Evolutionary conservation across 2,113 vertebrate genomes (phyloP).

Genomic region (Pavo muticus): DNA sequence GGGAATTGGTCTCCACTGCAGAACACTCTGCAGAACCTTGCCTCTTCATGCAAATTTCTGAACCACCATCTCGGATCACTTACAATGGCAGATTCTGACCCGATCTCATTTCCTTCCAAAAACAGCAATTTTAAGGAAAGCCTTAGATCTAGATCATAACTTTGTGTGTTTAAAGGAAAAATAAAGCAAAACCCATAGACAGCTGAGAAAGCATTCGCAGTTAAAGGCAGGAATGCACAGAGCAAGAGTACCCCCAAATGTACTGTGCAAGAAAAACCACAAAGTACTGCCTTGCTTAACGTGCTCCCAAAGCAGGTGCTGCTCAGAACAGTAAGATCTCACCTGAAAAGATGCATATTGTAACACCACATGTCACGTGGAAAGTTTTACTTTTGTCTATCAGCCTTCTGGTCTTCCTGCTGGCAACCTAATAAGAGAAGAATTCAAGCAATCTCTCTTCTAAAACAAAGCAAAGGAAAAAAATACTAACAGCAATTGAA

Average conservation of each 20-base stretch:
- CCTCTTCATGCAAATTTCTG: not conserved
- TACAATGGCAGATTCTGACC: not conserved
- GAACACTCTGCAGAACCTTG: not conserved
- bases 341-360: constrained; percentile 94
- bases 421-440: constrained; percentile 83
- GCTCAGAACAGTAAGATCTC: constrained; percentile 22
- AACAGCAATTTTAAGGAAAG: not conserved
- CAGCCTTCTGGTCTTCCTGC: constrained; percentile 88
- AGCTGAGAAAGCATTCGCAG: not conserved
- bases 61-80: not conserved
- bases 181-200: not conserved
- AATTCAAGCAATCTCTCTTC: constrained; percentile 22
- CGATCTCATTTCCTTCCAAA: not conserved
- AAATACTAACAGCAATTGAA: not conserved
- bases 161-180: not conserved
- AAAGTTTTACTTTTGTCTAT: constrained; percentile 93
- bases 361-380: constrained; percentile 88
- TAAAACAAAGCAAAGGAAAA: constrained; percentile 22
- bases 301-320: not conserved
- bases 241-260: constrained; percentile 63
- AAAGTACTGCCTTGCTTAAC: not conserved
- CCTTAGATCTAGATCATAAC: not conserved
- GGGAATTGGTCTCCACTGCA: not conserved
- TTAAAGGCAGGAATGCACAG: not conserved
- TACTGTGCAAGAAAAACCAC: constrained; percentile 15